Evolutionary conservation across 2,888 invertebrate genomes (phyloP).

Genomic region (Diarsia rubi): DNA sequence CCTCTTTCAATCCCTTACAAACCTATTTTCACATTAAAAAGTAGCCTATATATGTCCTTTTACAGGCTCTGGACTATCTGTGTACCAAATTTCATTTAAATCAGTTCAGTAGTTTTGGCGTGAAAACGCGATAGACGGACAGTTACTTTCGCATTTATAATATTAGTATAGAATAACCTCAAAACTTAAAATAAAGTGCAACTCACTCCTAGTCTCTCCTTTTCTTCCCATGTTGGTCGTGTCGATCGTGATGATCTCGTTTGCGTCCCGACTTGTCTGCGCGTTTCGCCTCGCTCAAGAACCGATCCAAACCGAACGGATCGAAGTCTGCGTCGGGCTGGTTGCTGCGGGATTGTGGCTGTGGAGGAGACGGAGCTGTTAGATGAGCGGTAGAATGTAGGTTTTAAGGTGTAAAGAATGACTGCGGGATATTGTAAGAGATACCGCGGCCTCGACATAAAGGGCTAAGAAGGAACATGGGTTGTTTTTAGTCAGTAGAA

Average conservation of each 20-base stretch:
- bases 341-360: slow-evolving; percentile 71
- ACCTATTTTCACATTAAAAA: too few species aligned
- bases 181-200: not conserved
- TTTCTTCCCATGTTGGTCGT: slow-evolving; percentile 80
- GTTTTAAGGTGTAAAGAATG: not conserved
- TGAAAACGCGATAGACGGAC: too few species aligned
- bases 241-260: slow-evolving; percentile 83
- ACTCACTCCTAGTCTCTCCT: slow-evolving; percentile 77
- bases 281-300: slow-evolving; percentile 99
- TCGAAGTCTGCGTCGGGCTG: slow-evolving; percentile 92
- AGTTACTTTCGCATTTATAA: too few species aligned
- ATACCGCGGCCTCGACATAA: too few species aligned
- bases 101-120: too few species aligned
- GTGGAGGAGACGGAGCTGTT: slow-evolving; percentile 15
- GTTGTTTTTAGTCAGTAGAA: too few species aligned
- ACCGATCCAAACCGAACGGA: slow-evolving; percentile 99
- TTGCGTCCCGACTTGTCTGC: slow-evolving; percentile 91
- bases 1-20: too few species aligned
- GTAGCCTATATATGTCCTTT: too few species aligned
- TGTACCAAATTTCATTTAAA: too few species aligned
- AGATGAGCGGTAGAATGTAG: not conserved
- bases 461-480: too few species aligned
- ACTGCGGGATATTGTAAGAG: too few species aligned
- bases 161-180: not conserved
- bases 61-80: too few species aligned